Evolutionary conservation across 1,140 invertebrate species (phyloP).

Genomic region (Lepidurus packardi): DNA sequence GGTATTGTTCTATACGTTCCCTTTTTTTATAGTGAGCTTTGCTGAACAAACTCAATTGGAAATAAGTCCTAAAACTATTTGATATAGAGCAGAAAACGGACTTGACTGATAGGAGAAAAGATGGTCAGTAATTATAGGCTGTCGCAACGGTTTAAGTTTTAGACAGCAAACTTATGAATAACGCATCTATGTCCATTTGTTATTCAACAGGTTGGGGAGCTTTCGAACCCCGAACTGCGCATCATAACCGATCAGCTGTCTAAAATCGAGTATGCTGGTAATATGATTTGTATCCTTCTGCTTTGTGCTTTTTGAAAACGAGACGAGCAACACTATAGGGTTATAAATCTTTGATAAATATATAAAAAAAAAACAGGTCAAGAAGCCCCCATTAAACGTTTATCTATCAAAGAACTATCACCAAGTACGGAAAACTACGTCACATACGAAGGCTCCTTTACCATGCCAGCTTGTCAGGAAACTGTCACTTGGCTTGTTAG

Average conservation of each 20-base stretch:
- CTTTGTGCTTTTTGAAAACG: neutral
- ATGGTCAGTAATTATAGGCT: too few relatives aligned
- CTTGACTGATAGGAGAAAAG: too few relatives aligned
- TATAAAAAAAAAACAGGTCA: constrained; percentile 55
- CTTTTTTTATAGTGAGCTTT: neutral
- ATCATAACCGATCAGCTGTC: constrained; percentile 29
- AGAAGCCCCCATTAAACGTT: constrained; percentile 68
- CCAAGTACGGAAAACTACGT: constrained; percentile 86
- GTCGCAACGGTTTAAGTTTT: neutral
- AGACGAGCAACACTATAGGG: neutral
- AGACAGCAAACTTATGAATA: constrained; percentile 28
- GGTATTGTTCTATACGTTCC: constrained; percentile 52
- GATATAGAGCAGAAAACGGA: too few relatives aligned
- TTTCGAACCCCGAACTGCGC: constrained; percentile 20
- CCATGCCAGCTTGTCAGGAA: constrained; percentile 88
- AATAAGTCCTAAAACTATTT: too few relatives aligned
- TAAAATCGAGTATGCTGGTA: constrained; percentile 33
- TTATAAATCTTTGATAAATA: neutral
- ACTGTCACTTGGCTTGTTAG: constrained; percentile 90
- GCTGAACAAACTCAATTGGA: neutral
- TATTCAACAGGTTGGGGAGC: constrained; percentile 21
- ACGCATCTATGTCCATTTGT: constrained; percentile 20
- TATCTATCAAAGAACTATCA: constrained; percentile 73
- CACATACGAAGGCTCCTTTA: constrained; percentile 97
- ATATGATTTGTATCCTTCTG: neutral